Evolutionary conservation across 2,888 invertebrate species (phyloP), one percentile per base, ranked within the genome.

Genomic region (Tetragonula carbonaria): DNA sequence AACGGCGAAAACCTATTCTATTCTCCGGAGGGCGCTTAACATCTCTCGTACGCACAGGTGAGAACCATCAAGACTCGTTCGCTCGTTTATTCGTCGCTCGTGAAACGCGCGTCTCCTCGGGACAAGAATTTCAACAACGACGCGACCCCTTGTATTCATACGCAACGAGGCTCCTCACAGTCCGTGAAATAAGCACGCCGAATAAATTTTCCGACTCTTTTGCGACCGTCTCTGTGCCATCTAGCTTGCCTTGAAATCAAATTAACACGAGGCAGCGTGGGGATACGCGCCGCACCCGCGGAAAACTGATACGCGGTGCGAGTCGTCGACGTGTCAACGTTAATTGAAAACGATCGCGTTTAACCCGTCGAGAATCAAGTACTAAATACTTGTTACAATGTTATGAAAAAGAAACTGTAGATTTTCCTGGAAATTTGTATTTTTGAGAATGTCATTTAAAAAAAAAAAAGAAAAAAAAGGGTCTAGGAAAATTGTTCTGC

Each of bases 1-100:
- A 76, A 66, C 75, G 65, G 65, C 59, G 78, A 79, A 83, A 85
- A 81, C 75, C 80, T 28, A 70, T 82, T 83, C 74, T 71, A 70
- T 73, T 78, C 85, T 65, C 82, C 57, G 65, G 85, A 79, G 87
- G 79, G 78, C 74, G 78, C 76, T 87, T 78, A 82, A 78, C 74
- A 38, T 80, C 71, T 59, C 75, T 71, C 53, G 77, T 74, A 72
- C 73, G 51, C 63, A 51, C 78, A 84, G 72, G 77, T 75, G 82
- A 78, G 82, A 85, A 85, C 68, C 82, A 78, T 84, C 85, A n/a
- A 78, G 78, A 62, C 85, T 75, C 72, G 57, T 80, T 72, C 77
- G 68, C 65, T 78, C 73, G 76, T 85, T 85, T 75, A 74, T 80
- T 77, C 80, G 70, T 55, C n/a, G 78, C 33, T 62, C 62, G 68